Percentiles rank a stretch among this genome's conserved stretches.
These are phyloP conservation scores for Sebastes schlegelii DNA, from an alignment of 2,113 vertebrate species.

Conservation along the genomic window DNA sequence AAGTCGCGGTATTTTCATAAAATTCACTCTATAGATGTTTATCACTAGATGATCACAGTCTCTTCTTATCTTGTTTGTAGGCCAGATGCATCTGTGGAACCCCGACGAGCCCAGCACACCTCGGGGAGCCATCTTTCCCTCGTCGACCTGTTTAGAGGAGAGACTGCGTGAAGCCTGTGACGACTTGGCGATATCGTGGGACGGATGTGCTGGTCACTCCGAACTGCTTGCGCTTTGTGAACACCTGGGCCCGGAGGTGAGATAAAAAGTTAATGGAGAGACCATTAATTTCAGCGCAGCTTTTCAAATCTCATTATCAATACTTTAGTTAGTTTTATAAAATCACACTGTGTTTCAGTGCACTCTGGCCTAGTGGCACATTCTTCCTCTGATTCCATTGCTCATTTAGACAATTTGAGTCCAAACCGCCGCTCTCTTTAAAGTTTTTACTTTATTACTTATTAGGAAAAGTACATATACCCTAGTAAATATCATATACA, in stretches of 20 bases:
- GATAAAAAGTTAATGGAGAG: background rate
- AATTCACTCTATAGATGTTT: background rate
- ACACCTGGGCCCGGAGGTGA: slow-evolving; percentile 85
- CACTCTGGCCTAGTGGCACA: background rate
- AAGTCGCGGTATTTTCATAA: rapidly evolving
- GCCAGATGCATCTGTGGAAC: slow-evolving; percentile 96
- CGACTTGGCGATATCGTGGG: slow-evolving; percentile 86
- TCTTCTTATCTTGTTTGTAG: slow-evolving; percentile 67
- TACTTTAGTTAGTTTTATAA: background rate
- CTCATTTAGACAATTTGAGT: too few relatives aligned
- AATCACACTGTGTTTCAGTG: background rate
- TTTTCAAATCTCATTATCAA: background rate
- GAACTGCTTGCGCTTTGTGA: slow-evolving; percentile 89
- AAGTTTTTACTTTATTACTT: too few relatives aligned
- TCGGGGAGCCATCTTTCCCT: slow-evolving; percentile 67
- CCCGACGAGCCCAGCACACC: slow-evolving; percentile 90
- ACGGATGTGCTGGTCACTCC: slow-evolving; percentile 84
- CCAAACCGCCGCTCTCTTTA: too few relatives aligned
- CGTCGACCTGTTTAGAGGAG: slow-evolving; percentile 87
- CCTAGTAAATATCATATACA: too few relatives aligned
- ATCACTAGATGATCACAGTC: background rate
- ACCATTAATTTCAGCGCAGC: background rate
- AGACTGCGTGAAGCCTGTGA: slow-evolving; percentile 88
- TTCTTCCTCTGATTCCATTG: too few relatives aligned
- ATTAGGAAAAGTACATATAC: too few relatives aligned